These are phyloP conservation scores for Azemiops feae DNA, from an alignment of 2,113 vertebrate species.

Conservation along the genomic window DNA sequence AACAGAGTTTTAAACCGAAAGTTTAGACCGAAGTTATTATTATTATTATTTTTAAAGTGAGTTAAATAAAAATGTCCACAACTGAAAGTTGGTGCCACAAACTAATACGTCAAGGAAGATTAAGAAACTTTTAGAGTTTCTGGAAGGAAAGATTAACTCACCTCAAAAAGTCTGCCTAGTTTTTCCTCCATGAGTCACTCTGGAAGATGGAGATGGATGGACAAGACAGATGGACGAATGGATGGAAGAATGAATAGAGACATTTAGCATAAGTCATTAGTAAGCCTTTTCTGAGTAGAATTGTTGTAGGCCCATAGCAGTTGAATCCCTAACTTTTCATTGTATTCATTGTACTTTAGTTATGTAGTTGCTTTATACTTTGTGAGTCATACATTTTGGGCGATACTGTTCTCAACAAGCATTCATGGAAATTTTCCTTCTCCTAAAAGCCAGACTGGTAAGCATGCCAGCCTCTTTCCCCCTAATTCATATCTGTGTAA, in stretches of 20 bases:
- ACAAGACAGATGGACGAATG: neutral
- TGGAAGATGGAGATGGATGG: neutral
- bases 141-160: neutral
- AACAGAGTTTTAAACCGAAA: neutral
- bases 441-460: conserved; percentile 2
- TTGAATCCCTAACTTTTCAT: neutral
- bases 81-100: neutral
- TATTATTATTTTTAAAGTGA: neutral
- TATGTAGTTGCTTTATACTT: neutral
- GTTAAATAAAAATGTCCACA: neutral
- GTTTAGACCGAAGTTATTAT: neutral
- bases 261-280: neutral
- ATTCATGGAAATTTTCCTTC: neutral
- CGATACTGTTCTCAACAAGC: neutral
- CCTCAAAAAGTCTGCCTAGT: neutral
- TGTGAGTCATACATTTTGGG: neutral
- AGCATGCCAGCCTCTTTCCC: conserved; percentile 16
- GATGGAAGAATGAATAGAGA: too few species aligned
- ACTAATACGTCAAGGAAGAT: neutral
- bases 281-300: neutral
- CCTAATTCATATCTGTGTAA: neutral
- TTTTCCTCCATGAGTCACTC: neutral
- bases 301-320: neutral
- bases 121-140: neutral
- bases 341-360: neutral